phyloP scores from a whole-genome alignment of 2,113 vertebrate species.

The Caranx melampygus region DNA sequence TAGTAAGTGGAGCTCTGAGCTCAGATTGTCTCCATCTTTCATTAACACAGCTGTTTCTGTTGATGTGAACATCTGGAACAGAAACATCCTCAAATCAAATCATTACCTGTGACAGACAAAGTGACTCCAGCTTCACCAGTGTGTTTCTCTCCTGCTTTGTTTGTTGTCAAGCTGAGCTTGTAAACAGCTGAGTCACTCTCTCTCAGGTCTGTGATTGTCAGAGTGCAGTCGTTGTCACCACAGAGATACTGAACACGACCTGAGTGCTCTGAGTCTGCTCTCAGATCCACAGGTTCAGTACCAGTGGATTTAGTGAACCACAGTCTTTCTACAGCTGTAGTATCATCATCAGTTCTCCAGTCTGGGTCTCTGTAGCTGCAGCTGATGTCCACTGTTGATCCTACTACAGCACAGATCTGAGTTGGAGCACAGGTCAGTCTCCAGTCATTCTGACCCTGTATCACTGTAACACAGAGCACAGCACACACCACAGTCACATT shows the following conservation, averaged over 20 bases:
- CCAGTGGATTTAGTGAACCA: too few species aligned
- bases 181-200: constrained; percentile 15
- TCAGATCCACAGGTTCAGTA: constrained; percentile 15
- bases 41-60: too few species aligned
- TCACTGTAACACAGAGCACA: constrained; percentile 39
- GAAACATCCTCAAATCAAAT: too few species aligned
- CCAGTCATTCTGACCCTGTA: not conserved
- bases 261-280: not conserved
- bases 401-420: constrained; percentile 14
- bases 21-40: too few species aligned
- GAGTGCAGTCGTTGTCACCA: not conserved
- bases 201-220: constrained; percentile 20
- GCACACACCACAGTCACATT: too few species aligned
- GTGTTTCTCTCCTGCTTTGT: accelerated
- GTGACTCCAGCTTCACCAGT: constrained; percentile 2
- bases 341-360: too few species aligned
- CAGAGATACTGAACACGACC: not conserved
- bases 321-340: too few species aligned
- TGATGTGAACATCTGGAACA: too few species aligned
- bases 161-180: not conserved
- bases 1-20: too few species aligned
- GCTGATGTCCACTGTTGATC: too few species aligned
- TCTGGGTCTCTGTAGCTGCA: too few species aligned
- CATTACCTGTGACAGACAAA: constrained; percentile 10
- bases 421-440: not conserved